Conservation (phyloP, 2,888 invertebrate genomes). For the Arge pagana region DNA sequence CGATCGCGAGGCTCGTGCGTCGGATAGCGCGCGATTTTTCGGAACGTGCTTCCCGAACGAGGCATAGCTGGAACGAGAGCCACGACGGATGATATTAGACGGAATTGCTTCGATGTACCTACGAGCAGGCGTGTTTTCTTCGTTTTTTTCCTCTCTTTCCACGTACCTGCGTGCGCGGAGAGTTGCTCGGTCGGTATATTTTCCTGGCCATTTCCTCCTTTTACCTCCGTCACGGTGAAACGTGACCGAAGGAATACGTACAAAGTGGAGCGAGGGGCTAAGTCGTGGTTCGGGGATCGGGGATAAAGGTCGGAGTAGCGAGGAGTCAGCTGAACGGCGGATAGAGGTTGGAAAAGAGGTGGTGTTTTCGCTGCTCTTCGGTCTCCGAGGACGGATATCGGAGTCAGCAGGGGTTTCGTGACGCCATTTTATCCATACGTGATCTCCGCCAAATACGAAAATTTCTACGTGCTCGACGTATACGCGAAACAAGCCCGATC, state of each 20-base stretch:
- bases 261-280: conserved; percentile 53
- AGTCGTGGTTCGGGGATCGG: neutral
- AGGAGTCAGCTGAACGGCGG: too few species aligned
- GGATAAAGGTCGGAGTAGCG: too few species aligned
- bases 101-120: too few species aligned
- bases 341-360: conserved; percentile 10
- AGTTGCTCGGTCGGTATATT: too few species aligned
- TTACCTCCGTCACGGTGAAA: conserved; percentile 36
- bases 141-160: conserved; percentile 1
- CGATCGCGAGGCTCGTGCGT: too few species aligned
- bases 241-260: conserved; percentile 48
- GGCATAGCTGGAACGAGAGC: too few species aligned
- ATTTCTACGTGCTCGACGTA: conserved; percentile 49
- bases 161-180: conserved; percentile 5
- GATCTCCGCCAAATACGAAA: conserved; percentile 54
- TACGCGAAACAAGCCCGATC: too few species aligned
- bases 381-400: conserved; percentile 22
- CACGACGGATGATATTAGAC: too few species aligned
- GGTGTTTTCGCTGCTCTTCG: conserved; percentile 15
- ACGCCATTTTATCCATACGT: conserved; percentile 56
- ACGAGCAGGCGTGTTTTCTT: too few species aligned
- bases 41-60: too few species aligned
- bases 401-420: conserved; percentile 39
- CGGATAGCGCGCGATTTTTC: too few species aligned
- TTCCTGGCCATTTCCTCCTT: conserved; percentile 36